Evolutionary conservation across 2,113 vertebrate genomes (phyloP).

Genomic region (Lycaon pictus): DNA sequence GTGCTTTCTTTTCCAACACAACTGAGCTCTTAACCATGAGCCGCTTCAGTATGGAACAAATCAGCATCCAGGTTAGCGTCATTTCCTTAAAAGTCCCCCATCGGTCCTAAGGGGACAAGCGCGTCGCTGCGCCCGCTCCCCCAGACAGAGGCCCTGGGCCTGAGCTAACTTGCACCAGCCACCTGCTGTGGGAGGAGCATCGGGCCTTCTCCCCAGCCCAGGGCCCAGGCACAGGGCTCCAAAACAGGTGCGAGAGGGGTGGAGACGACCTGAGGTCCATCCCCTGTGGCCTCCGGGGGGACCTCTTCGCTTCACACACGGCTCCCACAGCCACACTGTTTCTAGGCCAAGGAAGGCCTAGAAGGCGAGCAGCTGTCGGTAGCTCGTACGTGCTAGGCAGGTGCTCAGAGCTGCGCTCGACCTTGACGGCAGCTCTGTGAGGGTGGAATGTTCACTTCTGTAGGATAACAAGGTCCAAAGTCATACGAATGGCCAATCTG

Average conservation of each 20-base stretch:
- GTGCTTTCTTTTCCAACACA: background rate
- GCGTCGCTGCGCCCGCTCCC: accelerated
- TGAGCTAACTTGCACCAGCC: accelerated
- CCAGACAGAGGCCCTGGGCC: background rate
- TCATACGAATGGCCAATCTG: no score
- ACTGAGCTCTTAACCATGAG: background rate
- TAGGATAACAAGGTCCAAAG: background rate
- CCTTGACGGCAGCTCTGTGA: background rate
- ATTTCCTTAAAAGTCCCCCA: background rate
- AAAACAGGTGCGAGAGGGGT: background rate
- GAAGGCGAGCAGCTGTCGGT: background rate
- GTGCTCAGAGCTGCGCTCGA: background rate
- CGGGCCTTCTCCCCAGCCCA: background rate
- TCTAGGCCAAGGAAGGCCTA: background rate
- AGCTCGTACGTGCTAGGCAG: background rate
- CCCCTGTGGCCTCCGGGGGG: background rate
- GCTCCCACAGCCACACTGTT: background rate
- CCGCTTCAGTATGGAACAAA: background rate
- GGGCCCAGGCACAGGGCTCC: background rate
- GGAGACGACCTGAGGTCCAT: no score
- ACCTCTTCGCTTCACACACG: accelerated
- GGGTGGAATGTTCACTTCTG: background rate
- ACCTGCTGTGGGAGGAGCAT: background rate
- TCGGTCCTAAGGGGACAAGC: background rate
- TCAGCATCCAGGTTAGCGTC: background rate